Evolutionary conservation across 1,140 invertebrate species (phyloP).

Genomic region (Plodia interpunctella): DNA sequence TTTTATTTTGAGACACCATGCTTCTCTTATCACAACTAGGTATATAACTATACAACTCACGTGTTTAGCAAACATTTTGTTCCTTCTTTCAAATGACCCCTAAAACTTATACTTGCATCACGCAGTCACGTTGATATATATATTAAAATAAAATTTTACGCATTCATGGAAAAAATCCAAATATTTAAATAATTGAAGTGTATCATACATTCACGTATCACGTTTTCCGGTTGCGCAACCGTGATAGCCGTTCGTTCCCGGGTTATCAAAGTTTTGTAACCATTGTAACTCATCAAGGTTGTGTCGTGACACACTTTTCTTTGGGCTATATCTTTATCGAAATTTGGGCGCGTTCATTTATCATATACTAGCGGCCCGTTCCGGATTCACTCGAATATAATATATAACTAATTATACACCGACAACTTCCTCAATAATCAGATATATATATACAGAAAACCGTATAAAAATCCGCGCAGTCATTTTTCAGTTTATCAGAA

Average conservation of each 20-base stretch:
- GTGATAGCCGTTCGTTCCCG: conserved; percentile 54
- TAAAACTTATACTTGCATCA: background rate
- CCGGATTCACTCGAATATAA: no score
- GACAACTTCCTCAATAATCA: no score
- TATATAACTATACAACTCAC: no score
- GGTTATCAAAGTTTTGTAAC: conserved; percentile 64
- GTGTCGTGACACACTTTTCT: conserved; percentile 69
- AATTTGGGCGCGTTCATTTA: background rate
- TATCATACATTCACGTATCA: conserved; percentile 12
- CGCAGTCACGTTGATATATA: background rate
- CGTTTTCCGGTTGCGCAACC: conserved; percentile 56
- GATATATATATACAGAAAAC: no score
- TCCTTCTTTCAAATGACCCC: no score
- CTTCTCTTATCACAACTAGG: no score
- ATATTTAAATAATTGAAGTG: background rate
- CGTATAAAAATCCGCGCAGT: no score
- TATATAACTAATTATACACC: no score
- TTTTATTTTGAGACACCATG: no score
- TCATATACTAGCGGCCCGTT: no score
- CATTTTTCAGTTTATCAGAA: no score
- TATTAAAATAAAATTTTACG: background rate
- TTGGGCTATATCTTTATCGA: conserved; percentile 41
- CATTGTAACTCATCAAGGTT: conserved; percentile 52
- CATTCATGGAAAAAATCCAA: background rate
- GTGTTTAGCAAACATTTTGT: no score